Evolutionary conservation across 2,113 vertebrate species (phyloP), one percentile per base, ranked within the genome.

Genomic region (Phyllostomus discolor): DNA sequence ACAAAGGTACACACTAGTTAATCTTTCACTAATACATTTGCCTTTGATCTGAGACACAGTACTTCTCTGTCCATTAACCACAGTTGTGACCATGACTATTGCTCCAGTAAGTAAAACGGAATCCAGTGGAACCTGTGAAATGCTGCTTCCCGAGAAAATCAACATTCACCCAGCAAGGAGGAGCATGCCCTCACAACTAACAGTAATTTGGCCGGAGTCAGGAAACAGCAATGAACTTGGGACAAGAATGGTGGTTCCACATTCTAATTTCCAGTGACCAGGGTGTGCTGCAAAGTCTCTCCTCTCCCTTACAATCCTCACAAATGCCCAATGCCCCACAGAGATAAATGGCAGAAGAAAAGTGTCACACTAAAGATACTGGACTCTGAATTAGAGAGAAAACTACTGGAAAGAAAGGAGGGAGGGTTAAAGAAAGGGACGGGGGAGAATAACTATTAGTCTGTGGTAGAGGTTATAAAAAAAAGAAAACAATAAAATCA

Each of bases 21-120:
- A 97, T 93, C 85, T 96, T 96, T 91, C 91, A 97, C 95, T 88
- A 62, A 92, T 86, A 83, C 31, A 57, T 59, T 91, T 96, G 57
- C 93, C 90, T 97, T 97, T 97, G 97, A 96, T 97, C 96, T 81
- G 31, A 72, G 66, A 91, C 93, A 95, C 33, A 97, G 92, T 43
- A 41, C 88, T 85, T 94, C 90, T 95, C 96, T 98, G 91, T 94
- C 91, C 70, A 82, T 67, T 85, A 82, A 91, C 54, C 94, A 92
- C 17, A 66, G 48, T 87, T 28, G 57, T 82, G 73, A 81, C 88
- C 69, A 67, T 35, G 73, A 76, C 70, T 31, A 72, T 86, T 70
- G 72, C 80, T 90, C 72, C 4, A 86, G 67, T 64, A 94, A 90
- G 69, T 79, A 75, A 86, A 94, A 82, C 69, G 88, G 92, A 95